Base-by-base conservation (phyloP, 2,888 invertebrate species). In the Plagodis pulveraria region DNA sequence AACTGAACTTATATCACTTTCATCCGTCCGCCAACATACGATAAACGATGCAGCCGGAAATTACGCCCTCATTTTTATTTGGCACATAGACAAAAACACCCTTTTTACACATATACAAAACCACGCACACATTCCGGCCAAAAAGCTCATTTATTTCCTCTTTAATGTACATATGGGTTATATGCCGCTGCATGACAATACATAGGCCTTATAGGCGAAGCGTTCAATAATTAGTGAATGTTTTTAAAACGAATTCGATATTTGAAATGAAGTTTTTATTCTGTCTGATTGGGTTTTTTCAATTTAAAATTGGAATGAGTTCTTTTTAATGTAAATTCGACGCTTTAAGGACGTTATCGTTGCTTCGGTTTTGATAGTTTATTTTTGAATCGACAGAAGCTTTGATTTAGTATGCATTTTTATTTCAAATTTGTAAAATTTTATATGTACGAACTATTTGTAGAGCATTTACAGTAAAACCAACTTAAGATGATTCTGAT, bases 31-130 rank as follows among this genome's bases (percentile, higher is more conserved):
- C 46, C 41, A 9, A 50, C 64, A 71, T 71, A 72, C 88, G 89
- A 90, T 91, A 89, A 90, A 86, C 87, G 88, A 76, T 78, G 81
- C 78, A 81, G 79, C 85, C 85, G 91, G 89, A 90, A 89, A 91
- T 91, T 89, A 91, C 87, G 87, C 78, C 84, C 91, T 91, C 91
- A 91, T 91, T 91, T 91, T 91, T 91, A 91, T 91, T 91, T 89
- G 89, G 89, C 88, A 91, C 89, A 91, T 91, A 91, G 91, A 89
- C 89, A 88, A 91, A 90, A 90, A 86, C 86, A 85, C 86, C 88
- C 88, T 87, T 90, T 91, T 87, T 89, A 84, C 81, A 86, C 79
- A 83, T 89, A 84, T 81, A 86, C 79, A 83, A 72, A 76, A 75
- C 78, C 81, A 84, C 80, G 72, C 80, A 80, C 77, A 80, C 79